Conservation (phyloP, 1,140 invertebrate genomes). For the Holcopasites calliopsidis region DNA sequence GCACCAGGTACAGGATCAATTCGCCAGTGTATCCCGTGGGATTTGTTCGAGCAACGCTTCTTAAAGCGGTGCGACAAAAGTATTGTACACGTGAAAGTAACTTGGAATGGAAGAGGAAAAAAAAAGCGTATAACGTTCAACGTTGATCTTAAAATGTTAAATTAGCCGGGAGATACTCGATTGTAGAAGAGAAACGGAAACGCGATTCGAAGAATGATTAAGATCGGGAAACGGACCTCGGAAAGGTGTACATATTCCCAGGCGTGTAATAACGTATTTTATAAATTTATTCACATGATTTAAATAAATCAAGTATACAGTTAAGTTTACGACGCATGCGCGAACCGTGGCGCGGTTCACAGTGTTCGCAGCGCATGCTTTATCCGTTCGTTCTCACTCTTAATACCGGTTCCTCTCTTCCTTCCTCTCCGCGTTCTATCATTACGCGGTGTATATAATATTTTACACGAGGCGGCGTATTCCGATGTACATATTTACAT, state of each 20-base stretch:
- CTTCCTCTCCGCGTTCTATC: slow-evolving; percentile 39
- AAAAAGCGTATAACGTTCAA: no score
- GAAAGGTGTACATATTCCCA: slow-evolving; percentile 39
- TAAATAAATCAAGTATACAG: slow-evolving; percentile 69
- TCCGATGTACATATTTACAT: slow-evolving; percentile 80
- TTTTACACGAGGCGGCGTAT: slow-evolving; percentile 79
- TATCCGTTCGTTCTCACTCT: slow-evolving; percentile 21
- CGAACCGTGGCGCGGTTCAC: slow-evolving; percentile 13
- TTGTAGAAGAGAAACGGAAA: background rate
- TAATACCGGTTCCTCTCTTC: slow-evolving; percentile 31
- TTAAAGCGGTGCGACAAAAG: background rate
- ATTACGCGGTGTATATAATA: slow-evolving; percentile 69
- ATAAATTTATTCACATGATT: slow-evolving; percentile 79
- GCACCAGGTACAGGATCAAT: slow-evolving; percentile 15
- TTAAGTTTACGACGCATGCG: slow-evolving; percentile 51
- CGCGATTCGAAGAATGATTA: background rate
- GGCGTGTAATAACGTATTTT: slow-evolving; percentile 77
- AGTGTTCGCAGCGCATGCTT: slow-evolving; percentile 35
- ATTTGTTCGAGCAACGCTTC: background rate
- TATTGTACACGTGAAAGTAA: background rate
- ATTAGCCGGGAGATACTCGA: no score
- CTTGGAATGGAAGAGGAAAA: background rate
- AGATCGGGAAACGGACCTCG: slow-evolving; percentile 7
- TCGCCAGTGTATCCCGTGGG: background rate
- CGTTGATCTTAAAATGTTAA: no score